Conservation (phyloP, 2,888 invertebrate species). For the Nemapogon koenigi region DNA sequence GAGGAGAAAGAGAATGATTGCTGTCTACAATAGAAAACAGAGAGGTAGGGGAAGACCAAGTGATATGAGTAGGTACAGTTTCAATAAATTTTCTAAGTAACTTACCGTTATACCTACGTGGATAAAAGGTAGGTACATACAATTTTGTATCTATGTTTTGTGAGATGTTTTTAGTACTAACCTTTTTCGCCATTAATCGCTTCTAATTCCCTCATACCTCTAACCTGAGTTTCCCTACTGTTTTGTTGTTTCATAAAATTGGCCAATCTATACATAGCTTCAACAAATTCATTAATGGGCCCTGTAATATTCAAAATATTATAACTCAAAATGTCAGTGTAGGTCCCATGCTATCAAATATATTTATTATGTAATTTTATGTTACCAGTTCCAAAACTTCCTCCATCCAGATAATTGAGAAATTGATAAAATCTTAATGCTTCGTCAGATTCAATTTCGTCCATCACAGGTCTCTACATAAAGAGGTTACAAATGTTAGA, state of each 20-base stretch:
- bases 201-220: constrained; percentile 54
- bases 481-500: neutral
- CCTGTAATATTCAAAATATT: constrained; percentile 23
- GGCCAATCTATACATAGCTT: constrained; percentile 45
- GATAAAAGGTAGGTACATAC: too few relatives aligned
- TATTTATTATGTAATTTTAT: neutral
- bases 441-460: constrained; percentile 58
- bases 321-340: too few relatives aligned
- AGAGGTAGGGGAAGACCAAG: too few relatives aligned
- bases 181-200: constrained; percentile 57
- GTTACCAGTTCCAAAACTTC: constrained; percentile 53
- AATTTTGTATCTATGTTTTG: too few relatives aligned
- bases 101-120: too few relatives aligned
- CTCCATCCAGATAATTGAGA: constrained; percentile 54
- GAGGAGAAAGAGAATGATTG: too few relatives aligned
- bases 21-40: too few relatives aligned
- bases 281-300: constrained; percentile 53
- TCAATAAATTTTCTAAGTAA: too few relatives aligned
- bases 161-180: too few relatives aligned
- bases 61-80: too few relatives aligned
- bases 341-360: neutral
- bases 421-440: constrained; percentile 54
- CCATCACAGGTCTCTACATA: constrained; percentile 52
- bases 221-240: constrained; percentile 46
- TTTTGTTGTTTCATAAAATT: constrained; percentile 53